Percentiles rank a stretch among this genome's conserved stretches.
Conservation (phyloP, 2,113 vertebrate genomes). For the Upupa epops region DNA sequence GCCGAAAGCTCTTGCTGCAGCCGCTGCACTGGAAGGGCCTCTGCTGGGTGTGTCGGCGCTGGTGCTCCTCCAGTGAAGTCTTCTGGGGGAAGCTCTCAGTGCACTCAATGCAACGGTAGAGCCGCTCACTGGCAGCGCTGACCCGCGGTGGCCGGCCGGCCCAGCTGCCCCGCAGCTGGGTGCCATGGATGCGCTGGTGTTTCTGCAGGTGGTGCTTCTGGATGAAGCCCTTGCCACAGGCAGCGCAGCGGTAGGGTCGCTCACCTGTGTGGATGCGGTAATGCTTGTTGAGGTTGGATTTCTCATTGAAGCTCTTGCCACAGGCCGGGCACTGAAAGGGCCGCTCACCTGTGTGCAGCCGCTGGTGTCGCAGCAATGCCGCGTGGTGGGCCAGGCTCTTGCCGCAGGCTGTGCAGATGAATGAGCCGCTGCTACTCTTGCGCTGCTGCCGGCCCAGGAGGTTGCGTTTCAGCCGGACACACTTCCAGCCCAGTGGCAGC, state of each 20-base stretch:
- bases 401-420: slow-evolving; percentile 56
- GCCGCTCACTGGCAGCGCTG: background rate
- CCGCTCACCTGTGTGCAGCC: slow-evolving; percentile 72
- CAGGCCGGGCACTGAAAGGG: slow-evolving; percentile 62
- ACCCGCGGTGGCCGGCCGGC: background rate
- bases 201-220: slow-evolving; percentile 66
- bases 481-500: background rate
- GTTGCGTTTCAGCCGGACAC: slow-evolving; percentile 13
- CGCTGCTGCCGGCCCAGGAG: slow-evolving; percentile 28
- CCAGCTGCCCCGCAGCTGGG: background rate
- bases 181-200: slow-evolving; percentile 55
- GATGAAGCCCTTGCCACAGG: slow-evolving; percentile 61
- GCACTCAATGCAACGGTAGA: slow-evolving; percentile 63
- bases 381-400: slow-evolving; percentile 60
- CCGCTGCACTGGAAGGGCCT: slow-evolving; percentile 54
- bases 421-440: slow-evolving; percentile 48
- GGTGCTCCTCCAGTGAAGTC: slow-evolving; percentile 39
- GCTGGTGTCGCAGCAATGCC: slow-evolving; percentile 61
- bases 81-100: slow-evolving; percentile 41
- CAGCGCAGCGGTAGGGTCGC: slow-evolving; percentile 35
- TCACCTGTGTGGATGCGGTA: slow-evolving; percentile 57
- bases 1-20: slow-evolving; percentile 63
- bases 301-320: slow-evolving; percentile 58
- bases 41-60: slow-evolving; percentile 59
- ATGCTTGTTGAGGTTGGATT: slow-evolving; percentile 63